phyloP scores from a whole-genome alignment of 2,797 vertebrate species.

The Macrochelys suwanniensis region DNA sequence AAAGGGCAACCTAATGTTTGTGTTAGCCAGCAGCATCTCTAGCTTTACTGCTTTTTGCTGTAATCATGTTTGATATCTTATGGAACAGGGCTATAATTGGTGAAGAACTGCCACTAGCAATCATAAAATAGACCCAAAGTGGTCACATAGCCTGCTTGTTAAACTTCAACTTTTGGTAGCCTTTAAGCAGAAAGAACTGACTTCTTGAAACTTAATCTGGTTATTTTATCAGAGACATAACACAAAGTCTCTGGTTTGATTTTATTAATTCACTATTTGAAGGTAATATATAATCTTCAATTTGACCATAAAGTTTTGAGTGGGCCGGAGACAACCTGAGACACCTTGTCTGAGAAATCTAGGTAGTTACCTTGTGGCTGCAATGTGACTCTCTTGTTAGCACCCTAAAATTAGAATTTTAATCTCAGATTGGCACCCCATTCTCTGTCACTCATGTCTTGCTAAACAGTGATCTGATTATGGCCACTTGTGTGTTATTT shows the following conservation, averaged over 20 bases:
- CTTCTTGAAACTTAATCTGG: neutral
- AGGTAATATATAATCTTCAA: constrained; percentile 22
- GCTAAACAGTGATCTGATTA: constrained; percentile 74
- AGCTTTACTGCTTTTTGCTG: neutral
- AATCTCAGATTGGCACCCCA: constrained; percentile 70
- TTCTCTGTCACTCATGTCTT: constrained; percentile 61
- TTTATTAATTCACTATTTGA: constrained; percentile 11
- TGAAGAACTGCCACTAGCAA: neutral
- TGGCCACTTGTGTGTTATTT: constrained; percentile 66
- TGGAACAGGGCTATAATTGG: neutral
- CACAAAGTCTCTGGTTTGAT: neutral
- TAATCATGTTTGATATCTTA: neutral
- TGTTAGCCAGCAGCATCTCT: neutral
- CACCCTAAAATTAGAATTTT: constrained; percentile 75
- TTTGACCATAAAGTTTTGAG: neutral
- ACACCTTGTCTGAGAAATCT: constrained; percentile 32
- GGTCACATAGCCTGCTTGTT: neutral
- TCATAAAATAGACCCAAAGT: neutral
- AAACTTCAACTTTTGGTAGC: neutral
- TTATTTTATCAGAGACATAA: neutral
- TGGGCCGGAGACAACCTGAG: constrained; percentile 31
- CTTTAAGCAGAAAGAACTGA: neutral
- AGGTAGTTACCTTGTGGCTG: constrained; percentile 50
- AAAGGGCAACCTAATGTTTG: neutral
- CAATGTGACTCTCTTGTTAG: constrained; percentile 57